phyloP scores from a whole-genome alignment of 2,888 invertebrate species.

The Bombylius discolor region DNA sequence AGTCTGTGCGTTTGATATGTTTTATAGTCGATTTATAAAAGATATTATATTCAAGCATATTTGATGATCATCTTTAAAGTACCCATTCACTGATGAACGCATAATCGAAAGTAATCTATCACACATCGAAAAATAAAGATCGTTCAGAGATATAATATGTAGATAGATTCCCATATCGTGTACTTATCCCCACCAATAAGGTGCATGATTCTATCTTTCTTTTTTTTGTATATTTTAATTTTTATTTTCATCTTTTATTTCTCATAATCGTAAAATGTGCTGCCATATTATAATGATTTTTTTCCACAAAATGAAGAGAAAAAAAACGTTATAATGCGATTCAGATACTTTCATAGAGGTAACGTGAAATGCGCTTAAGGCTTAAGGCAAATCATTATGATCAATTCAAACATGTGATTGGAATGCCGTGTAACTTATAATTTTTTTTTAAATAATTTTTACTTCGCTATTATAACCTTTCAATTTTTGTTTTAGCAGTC shows the following conservation, averaged over 20 bases:
- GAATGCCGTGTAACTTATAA: not conserved
- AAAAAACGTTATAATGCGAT: too few relatives aligned
- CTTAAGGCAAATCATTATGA: constrained; percentile 21
- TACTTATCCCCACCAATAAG: constrained; percentile 3
- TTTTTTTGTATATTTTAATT: not conserved
- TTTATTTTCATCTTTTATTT: not conserved
- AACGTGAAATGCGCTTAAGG: constrained; percentile 20
- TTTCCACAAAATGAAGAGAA: not conserved
- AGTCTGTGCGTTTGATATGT: too few relatives aligned
- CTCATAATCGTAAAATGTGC: not conserved
- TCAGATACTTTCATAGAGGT: not conserved
- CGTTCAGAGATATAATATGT: not conserved
- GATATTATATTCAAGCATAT: too few relatives aligned
- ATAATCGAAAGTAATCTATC: constrained; percentile 9
- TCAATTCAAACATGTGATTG: constrained; percentile 9
- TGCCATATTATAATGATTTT: constrained; percentile 5
- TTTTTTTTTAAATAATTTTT: not conserved
- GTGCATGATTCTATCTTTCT: not conserved
- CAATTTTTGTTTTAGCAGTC: not conserved
- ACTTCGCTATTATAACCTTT: not conserved
- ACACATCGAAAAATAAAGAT: constrained; percentile 6
- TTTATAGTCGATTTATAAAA: too few relatives aligned
- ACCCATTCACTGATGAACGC: constrained; percentile 1
- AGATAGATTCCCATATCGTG: constrained; percentile 2
- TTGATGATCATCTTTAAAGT: too few relatives aligned